Evolutionary conservation across 2,888 invertebrate species (phyloP), one percentile per base, ranked within the genome.

Genomic region (Limenitis arthemis): DNA sequence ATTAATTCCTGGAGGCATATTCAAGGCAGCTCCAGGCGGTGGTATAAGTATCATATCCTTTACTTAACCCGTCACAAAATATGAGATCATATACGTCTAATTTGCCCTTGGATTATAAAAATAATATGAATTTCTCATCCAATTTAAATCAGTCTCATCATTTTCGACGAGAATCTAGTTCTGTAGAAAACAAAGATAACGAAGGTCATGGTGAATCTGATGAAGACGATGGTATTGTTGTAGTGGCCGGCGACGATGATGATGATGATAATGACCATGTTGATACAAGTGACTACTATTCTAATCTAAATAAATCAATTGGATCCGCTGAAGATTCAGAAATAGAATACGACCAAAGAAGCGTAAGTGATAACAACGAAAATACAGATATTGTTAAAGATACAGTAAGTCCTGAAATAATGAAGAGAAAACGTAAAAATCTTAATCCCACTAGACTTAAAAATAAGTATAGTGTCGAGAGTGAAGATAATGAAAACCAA

Each of bases 381-480:
- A 62, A 62, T 32, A 59, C 54, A 38, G 84, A 83, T 11, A 68
- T 61, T 68, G 67, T 68, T 53, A 89, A 89, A 77, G 89, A 89
- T 61, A 58, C 67, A 8, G 70, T 75, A 41, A 87, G 82, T 56
- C 85, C 88, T 31, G 89, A 89, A 66, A 89, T 91, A n/a, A 91
- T 89, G 67, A 93, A 93, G 69, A 88, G 95, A 50, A 97, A 97
- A 77, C 88, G 96, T 31, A 97, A 97, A 81, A 95, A 92, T 65
- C 91, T 94, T 64, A 96, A 96, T 73, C 96, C 96, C 0, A 94
- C 93, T 1, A 89, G 94, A 58, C 91, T 94, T 69, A 91, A 94
- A n/a, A 79, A 75, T 50, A 73, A 67, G 48, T 69, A 68, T 43
- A 61, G 61, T 28, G 58, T 66, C 4, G 75, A 74, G 44, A 72